Evolutionary conservation across 1,140 invertebrate genomes (phyloP), one percentile per base, ranked within the genome.

Genomic region (Drosophila fuyamai): DNA sequence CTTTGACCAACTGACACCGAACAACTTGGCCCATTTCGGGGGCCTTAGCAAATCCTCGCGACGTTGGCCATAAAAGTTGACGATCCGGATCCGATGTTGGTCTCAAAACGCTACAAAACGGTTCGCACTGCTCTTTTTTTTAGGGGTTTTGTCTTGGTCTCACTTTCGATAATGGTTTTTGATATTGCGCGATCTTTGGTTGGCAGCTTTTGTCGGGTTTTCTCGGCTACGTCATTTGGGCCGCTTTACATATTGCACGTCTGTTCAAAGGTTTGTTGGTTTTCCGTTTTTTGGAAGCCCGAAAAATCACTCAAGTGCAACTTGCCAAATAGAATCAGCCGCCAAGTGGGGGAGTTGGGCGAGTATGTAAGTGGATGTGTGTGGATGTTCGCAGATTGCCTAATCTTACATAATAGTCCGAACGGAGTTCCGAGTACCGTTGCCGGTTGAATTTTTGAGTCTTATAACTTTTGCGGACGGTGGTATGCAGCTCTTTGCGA

Each of bases 221-320:
- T 84, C 65, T 85, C 71, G 83, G 61, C 84, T 86, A 83, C 79
- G 73, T 82, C 83, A 89, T 84, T 88, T 70, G 76, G 80, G 76
- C 79, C 83, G 80, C 80, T 83, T 89, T 88, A 88, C 83, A 88
- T 83, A 61, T 88, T 83, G 75, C 83, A 80, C 83, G 72, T 80
- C 63, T 79, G 60, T 50, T 62, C 59, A 72, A 78, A 86, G 65
- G 68, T 74, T 79, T 88, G 67, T 83, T 80, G 56, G 84, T 76
- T 83, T 88, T 79, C 66, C 65, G 78, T 79, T 82, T 84, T 81
- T 67, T 86, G 83, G 84, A 66, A 89, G 84, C 81, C 83, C 83
- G 80, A 88, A 88, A 88, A 88, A 89, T 88, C 84, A 88, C 84
- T 88, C 76, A 88, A 88, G 84, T 89, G 84, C 84, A 88, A 88